phyloP scores from a whole-genome alignment of 2,113 vertebrate species.

The Sardina pilchardus region DNA sequence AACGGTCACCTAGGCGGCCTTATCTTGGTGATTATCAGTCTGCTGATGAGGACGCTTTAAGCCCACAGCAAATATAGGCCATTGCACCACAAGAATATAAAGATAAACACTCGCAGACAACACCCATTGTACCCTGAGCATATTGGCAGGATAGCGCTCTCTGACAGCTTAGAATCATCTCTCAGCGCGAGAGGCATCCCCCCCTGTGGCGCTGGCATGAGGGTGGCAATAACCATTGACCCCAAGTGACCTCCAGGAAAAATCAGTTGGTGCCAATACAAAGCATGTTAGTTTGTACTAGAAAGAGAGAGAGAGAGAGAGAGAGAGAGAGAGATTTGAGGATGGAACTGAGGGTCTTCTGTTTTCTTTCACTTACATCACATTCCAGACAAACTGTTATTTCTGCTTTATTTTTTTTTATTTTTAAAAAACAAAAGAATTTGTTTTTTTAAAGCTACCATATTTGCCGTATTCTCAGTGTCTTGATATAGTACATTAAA shows the following conservation, averaged over 20 bases:
- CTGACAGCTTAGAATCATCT: background rate
- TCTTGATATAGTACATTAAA: too few species aligned
- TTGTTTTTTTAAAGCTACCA: too few species aligned
- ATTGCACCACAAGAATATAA: background rate
- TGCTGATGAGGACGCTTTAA: background rate
- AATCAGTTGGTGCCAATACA: background rate
- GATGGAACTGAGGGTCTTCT: background rate
- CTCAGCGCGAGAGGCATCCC: background rate
- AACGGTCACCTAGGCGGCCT: background rate
- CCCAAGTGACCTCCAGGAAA: background rate
- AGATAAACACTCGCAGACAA: background rate
- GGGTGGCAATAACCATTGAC: background rate
- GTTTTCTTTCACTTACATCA: too few species aligned
- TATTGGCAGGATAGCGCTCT: background rate
- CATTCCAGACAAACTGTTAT: too few species aligned
- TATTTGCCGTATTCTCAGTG: too few species aligned
- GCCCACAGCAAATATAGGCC: background rate
- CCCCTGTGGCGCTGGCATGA: background rate
- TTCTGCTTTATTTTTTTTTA: too few species aligned
- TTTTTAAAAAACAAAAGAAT: too few species aligned
- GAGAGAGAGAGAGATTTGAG: background rate
- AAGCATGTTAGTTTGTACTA: background rate
- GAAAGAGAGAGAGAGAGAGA: background rate
- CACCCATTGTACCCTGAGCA: background rate
- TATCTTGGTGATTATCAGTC: background rate